Conservation (phyloP, 2,888 invertebrate genomes). For the Chirona hameri region DNA sequence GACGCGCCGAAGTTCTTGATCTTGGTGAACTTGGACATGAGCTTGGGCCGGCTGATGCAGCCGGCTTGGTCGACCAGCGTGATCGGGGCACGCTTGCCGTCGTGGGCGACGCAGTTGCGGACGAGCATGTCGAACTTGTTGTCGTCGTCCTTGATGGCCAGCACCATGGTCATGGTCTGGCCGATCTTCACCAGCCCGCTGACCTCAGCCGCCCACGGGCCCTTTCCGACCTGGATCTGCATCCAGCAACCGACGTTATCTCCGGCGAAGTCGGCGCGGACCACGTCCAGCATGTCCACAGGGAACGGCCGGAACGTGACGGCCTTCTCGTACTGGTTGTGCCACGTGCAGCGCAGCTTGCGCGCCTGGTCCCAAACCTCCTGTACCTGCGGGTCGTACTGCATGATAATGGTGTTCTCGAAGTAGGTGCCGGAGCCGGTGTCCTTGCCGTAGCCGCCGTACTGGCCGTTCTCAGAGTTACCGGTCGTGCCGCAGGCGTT, state of each 20-base stretch:
- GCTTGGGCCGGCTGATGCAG: conserved; percentile 84
- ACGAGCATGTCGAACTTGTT: conserved; percentile 95
- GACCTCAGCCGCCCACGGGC: conserved; percentile 95
- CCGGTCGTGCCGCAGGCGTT: conserved; percentile 89
- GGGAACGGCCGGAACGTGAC: conserved; percentile 92
- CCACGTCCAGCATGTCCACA: conserved; percentile 90
- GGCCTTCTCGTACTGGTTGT: conserved; percentile 91
- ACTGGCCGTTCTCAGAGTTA: conserved; percentile 82
- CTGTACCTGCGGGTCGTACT: conserved; percentile 89
- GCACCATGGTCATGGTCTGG: conserved; percentile 94
- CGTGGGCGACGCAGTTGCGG: conserved; percentile 89
- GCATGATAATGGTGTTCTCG: conserved; percentile 88
- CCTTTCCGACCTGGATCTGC: conserved; percentile 95
- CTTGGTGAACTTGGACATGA: conserved; percentile 90
- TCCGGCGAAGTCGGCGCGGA: conserved; percentile 90
- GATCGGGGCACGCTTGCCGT: conserved; percentile 88
- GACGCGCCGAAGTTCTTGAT: conserved; percentile 93
- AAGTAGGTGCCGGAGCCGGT: conserved; percentile 88
- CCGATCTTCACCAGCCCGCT: conserved; percentile 94
- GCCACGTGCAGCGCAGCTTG: conserved; percentile 89
- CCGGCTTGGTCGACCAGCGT: conserved; percentile 89
- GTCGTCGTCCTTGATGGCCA: conserved; percentile 92
- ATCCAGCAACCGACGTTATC: conserved; percentile 97
- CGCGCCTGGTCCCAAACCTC: conserved; percentile 95
- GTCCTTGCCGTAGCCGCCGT: conserved; percentile 74